Percentiles rank a stretch among this genome's conserved stretches.
Evolutionary conservation across 2,888 invertebrate genomes (phyloP).

Genomic region (Drosophila leonis): DNA sequence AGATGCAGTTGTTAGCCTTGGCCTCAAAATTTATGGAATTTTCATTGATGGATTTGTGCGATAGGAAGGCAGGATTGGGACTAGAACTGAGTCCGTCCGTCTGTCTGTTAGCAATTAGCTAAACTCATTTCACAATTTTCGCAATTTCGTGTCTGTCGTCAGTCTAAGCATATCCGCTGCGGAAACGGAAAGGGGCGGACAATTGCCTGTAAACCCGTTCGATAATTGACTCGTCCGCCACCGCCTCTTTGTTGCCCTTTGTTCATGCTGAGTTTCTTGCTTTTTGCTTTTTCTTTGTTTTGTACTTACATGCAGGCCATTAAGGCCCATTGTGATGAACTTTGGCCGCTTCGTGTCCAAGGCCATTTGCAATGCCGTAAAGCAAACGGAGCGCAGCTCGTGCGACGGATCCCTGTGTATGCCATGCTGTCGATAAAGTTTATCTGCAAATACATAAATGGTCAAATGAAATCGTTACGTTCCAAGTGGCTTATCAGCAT

Average conservation of each 20-base stretch:
- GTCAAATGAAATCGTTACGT: slow-evolving; percentile 10
- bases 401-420: slow-evolving; percentile 92
- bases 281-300: slow-evolving; percentile 3
- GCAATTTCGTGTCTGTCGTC: slow-evolving; percentile 28
- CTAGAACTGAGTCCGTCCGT: background rate
- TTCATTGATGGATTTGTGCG: background rate
- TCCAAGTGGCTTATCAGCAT: slow-evolving; percentile 18
- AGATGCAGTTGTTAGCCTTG: slow-evolving; percentile 23
- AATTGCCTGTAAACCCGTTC: slow-evolving; percentile 36
- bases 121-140: slow-evolving; percentile 40
- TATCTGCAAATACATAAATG: slow-evolving; percentile 87
- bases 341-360: slow-evolving; percentile 95
- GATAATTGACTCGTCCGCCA: slow-evolving; percentile 48
- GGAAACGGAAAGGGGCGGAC: slow-evolving; percentile 34
- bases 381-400: slow-evolving; percentile 93
- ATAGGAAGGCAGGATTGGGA: background rate
- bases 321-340: slow-evolving; percentile 92
- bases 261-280: background rate
- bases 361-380: slow-evolving; percentile 93
- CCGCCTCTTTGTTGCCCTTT: slow-evolving; percentile 9
- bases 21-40: slow-evolving; percentile 21
- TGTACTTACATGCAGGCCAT: slow-evolving; percentile 94
- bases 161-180: slow-evolving; percentile 28
- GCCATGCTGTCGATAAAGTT: slow-evolving; percentile 92
- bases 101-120: slow-evolving; percentile 34